Base-by-base conservation (phyloP, 1,140 invertebrate species). In the Muscidifurax raptorellus region DNA sequence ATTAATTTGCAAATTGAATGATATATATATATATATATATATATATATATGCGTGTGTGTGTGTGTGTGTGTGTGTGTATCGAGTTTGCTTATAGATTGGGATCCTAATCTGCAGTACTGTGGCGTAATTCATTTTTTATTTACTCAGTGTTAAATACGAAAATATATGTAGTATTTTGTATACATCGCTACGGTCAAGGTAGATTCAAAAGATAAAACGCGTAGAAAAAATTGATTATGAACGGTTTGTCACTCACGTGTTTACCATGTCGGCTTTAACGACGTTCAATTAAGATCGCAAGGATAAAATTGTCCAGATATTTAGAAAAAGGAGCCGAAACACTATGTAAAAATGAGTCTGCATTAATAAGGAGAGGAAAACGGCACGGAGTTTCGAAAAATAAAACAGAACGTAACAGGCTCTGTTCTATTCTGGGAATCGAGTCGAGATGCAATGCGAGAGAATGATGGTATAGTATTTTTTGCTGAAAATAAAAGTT, bases 301-400 rank as follows among this genome's bases (percentile, higher is more conserved):
- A 71, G 67, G 75, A 83, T 83, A 83, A 83, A 71, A 83, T 83
- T 83, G 82, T 78, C 36, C 66, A 83, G 40, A 79, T 83, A 83
- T 83, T 78, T 10, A 77, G 79, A 83, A 76, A 84, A 52, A 86
- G 30, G 27, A 85, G 52, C n/a, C 71, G 28, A 28, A 80, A 85
- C 71, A 80, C 30, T 59, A 76, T 71, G 67, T 72, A 77, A 80
- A 82, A 86, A 82, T 59, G 64, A 85, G 74, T 32, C 27, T 64
- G 67, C 44, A 83, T 78, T 78, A 75, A 78, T 79, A 83, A 77
- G 67, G 36, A 3, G 67, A 3, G 67, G 74, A 80, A 84, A 78
- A 79, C 25, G 28, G 75, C 27, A 66, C 15, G 4, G 66, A 66
- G 18, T 30, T 59, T 47, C n/a, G 15, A 82, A 59, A 82, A 74